phyloP scores from a whole-genome alignment of 1,140 invertebrate genomes.

The Caenorhabditis latens region DNA sequence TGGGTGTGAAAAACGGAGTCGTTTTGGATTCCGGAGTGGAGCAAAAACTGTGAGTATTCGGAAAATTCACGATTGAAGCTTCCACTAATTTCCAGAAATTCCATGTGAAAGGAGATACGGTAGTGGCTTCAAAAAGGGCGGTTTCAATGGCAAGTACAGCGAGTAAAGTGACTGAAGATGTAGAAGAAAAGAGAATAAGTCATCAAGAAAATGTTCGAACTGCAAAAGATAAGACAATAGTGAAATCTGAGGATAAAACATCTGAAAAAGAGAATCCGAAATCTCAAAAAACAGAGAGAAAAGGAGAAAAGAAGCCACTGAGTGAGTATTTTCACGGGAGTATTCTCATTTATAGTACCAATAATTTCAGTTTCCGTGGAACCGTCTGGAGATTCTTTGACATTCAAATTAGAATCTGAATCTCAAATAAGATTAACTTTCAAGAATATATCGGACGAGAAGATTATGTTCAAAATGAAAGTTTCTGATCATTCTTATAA shows the following conservation, averaged over 20 bases:
- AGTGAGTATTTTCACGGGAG: neutral
- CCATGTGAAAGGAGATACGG: slow-evolving; percentile 7
- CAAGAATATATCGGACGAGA: slow-evolving; percentile 4
- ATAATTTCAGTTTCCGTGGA: neutral
- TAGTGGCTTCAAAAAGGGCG: neutral
- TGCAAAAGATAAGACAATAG: neutral
- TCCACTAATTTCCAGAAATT: neutral
- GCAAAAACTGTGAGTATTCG: neutral
- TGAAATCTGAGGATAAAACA: neutral
- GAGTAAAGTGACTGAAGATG: neutral
- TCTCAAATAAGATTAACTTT: neutral
- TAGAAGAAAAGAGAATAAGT: neutral
- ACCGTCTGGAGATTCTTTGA: neutral
- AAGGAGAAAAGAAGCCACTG: neutral
- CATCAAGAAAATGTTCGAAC: neutral
- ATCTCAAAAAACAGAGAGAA: neutral
- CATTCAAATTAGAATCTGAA: slow-evolving; percentile 15
- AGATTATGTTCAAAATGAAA: slow-evolving; percentile 2
- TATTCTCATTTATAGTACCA: neutral
- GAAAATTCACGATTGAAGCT: neutral
- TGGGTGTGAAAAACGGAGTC: neutral
- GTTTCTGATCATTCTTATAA: neutral
- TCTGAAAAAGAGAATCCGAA: neutral
- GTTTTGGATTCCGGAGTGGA: neutral
- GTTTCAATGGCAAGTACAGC: neutral